A percentile compares a stretch with the other conserved stretches of the same genome.
Conservation (phyloP, 2,113 vertebrate genomes). For the Ellobius talpinus region DNA sequence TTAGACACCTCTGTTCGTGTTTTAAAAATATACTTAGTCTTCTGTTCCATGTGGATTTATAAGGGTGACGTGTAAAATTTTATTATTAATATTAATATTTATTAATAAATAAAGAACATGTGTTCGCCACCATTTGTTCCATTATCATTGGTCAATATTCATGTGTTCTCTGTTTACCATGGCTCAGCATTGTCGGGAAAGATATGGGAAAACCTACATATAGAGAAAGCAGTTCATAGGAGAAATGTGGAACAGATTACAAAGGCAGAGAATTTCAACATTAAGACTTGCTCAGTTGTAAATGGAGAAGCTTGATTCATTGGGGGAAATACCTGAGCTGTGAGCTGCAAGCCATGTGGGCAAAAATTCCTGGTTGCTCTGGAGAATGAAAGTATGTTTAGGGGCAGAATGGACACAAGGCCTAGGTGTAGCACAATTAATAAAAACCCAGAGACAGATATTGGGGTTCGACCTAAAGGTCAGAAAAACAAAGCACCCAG, state of each 20-base stretch:
- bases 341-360: neutral
- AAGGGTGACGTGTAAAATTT: neutral
- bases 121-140: neutral
- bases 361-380: neutral
- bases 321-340: neutral
- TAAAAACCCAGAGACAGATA: too few species aligned
- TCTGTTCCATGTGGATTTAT: neutral
- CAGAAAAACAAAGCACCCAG: too few species aligned
- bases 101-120: neutral
- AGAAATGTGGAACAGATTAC: neutral
- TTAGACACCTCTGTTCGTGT: neutral
- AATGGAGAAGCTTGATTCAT: neutral
- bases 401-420: neutral
- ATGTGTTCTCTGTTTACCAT: neutral
- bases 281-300: neutral
- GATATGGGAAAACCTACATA: neutral
- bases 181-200: neutral
- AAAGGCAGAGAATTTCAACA: neutral
- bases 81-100: neutral
- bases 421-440: neutral
- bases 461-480: too few species aligned
- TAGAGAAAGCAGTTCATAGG: neutral
- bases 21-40: slow-evolving; percentile 2
- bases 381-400: too few species aligned
- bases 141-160: neutral